Percentiles rank a stretch among this genome's conserved stretches.
phyloP scores from a whole-genome alignment of 1,140 invertebrate species.

The Globodera ellingtonae region DNA sequence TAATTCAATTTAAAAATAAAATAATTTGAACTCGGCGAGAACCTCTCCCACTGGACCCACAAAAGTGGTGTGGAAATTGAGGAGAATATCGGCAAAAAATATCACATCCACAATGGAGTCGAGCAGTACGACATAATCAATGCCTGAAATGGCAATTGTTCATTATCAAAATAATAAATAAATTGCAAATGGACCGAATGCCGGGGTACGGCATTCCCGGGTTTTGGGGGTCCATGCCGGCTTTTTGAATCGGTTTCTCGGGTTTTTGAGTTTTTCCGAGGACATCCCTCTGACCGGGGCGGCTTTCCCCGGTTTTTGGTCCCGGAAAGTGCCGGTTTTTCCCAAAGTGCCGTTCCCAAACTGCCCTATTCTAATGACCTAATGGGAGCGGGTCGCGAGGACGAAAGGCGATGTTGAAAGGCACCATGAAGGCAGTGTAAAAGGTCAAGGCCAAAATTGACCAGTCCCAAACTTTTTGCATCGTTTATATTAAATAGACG shows the following conservation, averaged over 20 bases:
- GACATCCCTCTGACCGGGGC: too few species aligned
- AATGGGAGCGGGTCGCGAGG: constrained; percentile 72
- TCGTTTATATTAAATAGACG: constrained; percentile 75
- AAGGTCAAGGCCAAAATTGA: constrained; percentile 98
- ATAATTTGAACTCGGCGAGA: neutral
- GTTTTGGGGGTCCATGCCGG: neutral
- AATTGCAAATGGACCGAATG: too few species aligned
- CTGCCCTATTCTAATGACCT: constrained; percentile 69
- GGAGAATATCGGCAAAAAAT: constrained; percentile 99
- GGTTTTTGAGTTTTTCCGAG: neutral
- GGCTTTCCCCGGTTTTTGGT: too few species aligned
- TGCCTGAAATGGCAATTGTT: constrained; percentile 67
- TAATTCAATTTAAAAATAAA: constrained; percentile 17
- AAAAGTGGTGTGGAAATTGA: constrained; percentile 99
- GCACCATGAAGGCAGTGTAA: constrained; percentile 99
- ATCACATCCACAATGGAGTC: constrained; percentile 99
- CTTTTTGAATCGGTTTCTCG: neutral
- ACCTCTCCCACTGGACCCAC: constrained; percentile 92
- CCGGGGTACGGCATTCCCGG: too few species aligned
- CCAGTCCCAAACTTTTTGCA: constrained; percentile 83
- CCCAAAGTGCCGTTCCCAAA: too few species aligned
- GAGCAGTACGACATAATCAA: constrained; percentile 94
- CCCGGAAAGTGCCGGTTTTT: too few species aligned
- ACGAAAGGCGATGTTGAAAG: constrained; percentile 99
- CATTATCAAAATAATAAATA: too few species aligned